Conservation (phyloP, 2,113 vertebrate species). For the Oxygymnocypris stewartii region DNA sequence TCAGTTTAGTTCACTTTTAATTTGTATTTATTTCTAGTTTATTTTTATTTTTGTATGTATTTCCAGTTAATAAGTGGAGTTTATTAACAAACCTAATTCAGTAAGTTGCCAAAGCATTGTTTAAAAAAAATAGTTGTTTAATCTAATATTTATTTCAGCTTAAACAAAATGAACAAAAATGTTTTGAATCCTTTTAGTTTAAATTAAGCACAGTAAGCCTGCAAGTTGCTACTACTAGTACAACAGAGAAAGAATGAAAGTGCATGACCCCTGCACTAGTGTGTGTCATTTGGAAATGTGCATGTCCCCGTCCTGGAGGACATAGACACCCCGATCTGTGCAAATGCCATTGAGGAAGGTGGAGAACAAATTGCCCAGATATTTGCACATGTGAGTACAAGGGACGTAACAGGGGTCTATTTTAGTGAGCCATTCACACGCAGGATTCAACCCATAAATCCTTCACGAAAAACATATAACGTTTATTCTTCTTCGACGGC, state of each 20-base stretch:
- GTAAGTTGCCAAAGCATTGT: too few species aligned
- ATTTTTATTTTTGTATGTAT: too few species aligned
- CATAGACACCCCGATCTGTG: neutral
- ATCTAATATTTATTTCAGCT: too few species aligned
- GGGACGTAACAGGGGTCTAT: conserved; percentile 63
- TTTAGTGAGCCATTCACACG: conserved; percentile 72
- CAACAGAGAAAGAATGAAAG: neutral
- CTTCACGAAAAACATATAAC: conserved; percentile 63
- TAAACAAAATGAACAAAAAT: too few species aligned
- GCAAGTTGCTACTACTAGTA: neutral
- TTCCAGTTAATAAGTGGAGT: too few species aligned
- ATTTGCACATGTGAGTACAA: conserved; percentile 61
- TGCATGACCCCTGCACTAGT: conserved; percentile 10
- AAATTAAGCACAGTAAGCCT: neutral
- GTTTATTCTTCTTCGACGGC: conserved; percentile 54
- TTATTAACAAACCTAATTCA: too few species aligned
- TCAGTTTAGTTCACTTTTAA: too few species aligned
- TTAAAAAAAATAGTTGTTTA: too few species aligned
- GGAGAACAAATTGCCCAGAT: conserved; percentile 63
- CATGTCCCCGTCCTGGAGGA: neutral
- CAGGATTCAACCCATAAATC: conserved; percentile 63
- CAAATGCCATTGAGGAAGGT: conserved; percentile 59
- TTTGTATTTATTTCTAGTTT: too few species aligned
- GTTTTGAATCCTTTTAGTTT: too few species aligned
- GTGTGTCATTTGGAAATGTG: neutral